Conservation (phyloP, 2,888 invertebrate species). For the Chaitophorus viminalis region DNA sequence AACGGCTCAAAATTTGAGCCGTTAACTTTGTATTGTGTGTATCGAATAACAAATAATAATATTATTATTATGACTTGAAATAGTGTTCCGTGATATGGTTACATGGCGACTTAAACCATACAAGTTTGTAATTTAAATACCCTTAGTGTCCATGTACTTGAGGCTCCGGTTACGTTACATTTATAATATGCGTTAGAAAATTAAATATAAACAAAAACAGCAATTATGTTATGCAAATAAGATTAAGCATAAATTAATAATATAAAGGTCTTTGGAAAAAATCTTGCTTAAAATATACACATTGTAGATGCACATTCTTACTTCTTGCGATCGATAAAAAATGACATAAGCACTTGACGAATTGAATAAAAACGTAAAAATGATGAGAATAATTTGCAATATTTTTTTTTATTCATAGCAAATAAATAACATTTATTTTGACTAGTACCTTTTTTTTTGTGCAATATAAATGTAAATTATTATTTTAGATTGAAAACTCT, state of each 20-base stretch:
- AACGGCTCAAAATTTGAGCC: too few species aligned
- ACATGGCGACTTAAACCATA: neutral
- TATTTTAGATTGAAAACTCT: neutral
- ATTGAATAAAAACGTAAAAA: neutral
- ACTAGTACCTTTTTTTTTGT: neutral
- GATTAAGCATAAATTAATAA: neutral
- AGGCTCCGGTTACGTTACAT: too few species aligned
- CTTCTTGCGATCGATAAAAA: too few species aligned
- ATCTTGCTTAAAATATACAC: neutral
- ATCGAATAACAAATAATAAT: neutral
- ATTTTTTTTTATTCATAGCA: neutral
- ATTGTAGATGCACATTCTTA: too few species aligned
- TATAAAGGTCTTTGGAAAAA: constrained; percentile 9
- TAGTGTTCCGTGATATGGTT: neutral
- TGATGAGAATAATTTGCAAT: neutral
- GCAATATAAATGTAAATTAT: neutral
- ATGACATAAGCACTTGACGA: neutral
- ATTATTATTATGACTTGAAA: neutral
- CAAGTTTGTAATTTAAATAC: constrained; percentile 12
- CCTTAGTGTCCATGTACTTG: neutral
- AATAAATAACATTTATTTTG: too few species aligned
- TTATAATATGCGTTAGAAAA: neutral
- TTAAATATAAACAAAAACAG: constrained; percentile 1
- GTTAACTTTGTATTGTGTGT: neutral
- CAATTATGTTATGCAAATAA: constrained; percentile 26